Conservation (phyloP, 2,113 vertebrate species). For the Lynx canadensis region DNA sequence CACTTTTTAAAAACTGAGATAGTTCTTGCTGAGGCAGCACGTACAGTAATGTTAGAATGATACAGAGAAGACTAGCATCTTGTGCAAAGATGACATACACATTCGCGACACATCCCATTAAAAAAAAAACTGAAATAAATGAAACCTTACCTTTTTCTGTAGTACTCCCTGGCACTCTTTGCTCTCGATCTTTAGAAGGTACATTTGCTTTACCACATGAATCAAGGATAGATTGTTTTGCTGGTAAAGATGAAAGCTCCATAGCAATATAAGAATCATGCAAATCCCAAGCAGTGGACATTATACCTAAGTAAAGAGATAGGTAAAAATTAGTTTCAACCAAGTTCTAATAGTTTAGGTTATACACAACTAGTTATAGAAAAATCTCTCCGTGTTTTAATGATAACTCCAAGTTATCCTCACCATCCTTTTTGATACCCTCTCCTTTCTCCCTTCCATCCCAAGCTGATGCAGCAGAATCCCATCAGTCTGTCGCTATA, state of each 20-base stretch:
- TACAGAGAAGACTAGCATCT: not conserved
- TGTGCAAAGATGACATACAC: not conserved
- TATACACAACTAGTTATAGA: not conserved
- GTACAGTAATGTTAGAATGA: not conserved
- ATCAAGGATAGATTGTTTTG: slow-evolving; percentile 7
- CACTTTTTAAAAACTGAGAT: not conserved
- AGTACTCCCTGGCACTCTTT: slow-evolving; percentile 64
- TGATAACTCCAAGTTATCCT: not conserved
- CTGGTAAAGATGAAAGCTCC: not conserved
- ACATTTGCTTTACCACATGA: slow-evolving; percentile 21
- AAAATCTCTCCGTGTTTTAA: not conserved
- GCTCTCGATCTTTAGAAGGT: slow-evolving; percentile 29
- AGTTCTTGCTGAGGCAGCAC: not conserved
- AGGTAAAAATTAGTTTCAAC: slow-evolving; percentile 16
- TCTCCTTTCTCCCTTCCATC: not conserved
- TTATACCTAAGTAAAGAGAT: slow-evolving; percentile 78
- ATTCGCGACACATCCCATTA: not conserved
- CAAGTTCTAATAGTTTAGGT: slow-evolving; percentile 2
- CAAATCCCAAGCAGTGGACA: slow-evolving; percentile 90
- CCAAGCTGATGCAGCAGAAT: not conserved
- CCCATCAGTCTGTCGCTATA: not conserved
- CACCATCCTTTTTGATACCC: not conserved
- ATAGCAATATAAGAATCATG: slow-evolving; percentile 78
- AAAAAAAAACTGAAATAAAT: not conserved
- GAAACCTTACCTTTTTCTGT: slow-evolving; percentile 84